Conservation (phyloP, 2,113 vertebrate genomes). For the Nannobrachium achirus region DNA sequence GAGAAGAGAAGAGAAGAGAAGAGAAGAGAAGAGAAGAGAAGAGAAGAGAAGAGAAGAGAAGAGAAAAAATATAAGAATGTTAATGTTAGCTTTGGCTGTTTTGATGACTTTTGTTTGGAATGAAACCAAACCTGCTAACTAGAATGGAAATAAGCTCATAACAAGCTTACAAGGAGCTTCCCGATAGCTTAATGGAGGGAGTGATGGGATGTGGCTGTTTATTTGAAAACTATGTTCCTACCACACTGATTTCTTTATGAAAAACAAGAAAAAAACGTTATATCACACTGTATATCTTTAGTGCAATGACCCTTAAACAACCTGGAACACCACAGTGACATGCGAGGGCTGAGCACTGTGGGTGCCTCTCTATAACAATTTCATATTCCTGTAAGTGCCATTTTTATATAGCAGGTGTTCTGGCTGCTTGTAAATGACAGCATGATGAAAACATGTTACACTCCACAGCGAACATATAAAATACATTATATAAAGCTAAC, state of each 20-base stretch:
- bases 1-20: neutral
- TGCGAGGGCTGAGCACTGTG: neutral
- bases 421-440: neutral
- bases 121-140: neutral
- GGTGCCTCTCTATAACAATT: neutral
- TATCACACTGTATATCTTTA: neutral
- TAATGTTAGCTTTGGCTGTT: neutral
- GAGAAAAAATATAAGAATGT: neutral
- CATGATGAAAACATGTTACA: neutral
- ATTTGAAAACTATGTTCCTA: too few relatives aligned
- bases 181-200: too few relatives aligned
- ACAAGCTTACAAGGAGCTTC: too few relatives aligned
- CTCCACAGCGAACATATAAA: conserved; percentile 8
- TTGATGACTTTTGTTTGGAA: too few relatives aligned
- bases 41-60: neutral
- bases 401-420: neutral
- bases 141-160: neutral
- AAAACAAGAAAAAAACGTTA: too few relatives aligned
- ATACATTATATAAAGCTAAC: conserved; percentile 14
- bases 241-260: too few relatives aligned
- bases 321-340: neutral
- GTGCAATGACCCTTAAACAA: neutral
- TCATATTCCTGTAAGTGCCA: neutral
- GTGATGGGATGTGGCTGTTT: too few relatives aligned
- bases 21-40: neutral